These are phyloP conservation scores for Meleagris gallopavo DNA, from an alignment of 2,113 vertebrate genomes.

Conservation along the genomic window DNA sequence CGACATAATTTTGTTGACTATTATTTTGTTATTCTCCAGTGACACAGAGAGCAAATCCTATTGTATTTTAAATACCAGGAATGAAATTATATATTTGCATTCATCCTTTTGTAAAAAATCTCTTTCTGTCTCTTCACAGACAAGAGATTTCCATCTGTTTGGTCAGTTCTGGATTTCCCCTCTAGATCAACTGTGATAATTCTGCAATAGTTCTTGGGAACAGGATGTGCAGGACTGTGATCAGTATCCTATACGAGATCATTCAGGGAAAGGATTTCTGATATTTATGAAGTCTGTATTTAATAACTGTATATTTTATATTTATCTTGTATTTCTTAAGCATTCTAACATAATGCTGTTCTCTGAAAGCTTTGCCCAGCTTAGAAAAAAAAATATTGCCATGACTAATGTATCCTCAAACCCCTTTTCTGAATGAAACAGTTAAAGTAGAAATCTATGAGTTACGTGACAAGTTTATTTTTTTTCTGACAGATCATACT, in stretches of 20 bases:
- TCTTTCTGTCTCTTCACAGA: not conserved
- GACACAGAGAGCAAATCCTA: constrained; percentile 42
- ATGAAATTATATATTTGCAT: constrained; percentile 25
- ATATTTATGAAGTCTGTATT: not conserved
- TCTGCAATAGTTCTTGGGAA: not conserved
- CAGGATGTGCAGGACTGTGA: not conserved
- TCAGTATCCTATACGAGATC: not conserved
- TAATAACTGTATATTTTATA: not conserved
- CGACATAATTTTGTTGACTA: constrained; percentile 54
- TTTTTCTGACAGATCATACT: not conserved
- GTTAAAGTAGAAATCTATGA: not conserved
- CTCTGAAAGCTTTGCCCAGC: not conserved
- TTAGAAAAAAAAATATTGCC: not conserved
- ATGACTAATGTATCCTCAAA: not conserved
- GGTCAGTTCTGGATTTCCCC: not conserved
- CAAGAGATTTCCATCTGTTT: not conserved
- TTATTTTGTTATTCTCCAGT: constrained; percentile 60
- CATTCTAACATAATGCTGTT: not conserved
- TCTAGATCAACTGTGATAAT: not conserved
- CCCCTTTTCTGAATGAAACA: not conserved
- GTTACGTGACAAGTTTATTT: not conserved
- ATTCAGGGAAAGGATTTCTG: not conserved
- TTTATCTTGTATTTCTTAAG: not conserved
- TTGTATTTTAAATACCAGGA: constrained; percentile 49
- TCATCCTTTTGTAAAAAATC: constrained; percentile 15